A percentile compares a stretch with the other conserved stretches of the same genome.
Evolutionary conservation across 2,797 vertebrate species (phyloP).

Genomic region (Sitta carolinensis): DNA sequence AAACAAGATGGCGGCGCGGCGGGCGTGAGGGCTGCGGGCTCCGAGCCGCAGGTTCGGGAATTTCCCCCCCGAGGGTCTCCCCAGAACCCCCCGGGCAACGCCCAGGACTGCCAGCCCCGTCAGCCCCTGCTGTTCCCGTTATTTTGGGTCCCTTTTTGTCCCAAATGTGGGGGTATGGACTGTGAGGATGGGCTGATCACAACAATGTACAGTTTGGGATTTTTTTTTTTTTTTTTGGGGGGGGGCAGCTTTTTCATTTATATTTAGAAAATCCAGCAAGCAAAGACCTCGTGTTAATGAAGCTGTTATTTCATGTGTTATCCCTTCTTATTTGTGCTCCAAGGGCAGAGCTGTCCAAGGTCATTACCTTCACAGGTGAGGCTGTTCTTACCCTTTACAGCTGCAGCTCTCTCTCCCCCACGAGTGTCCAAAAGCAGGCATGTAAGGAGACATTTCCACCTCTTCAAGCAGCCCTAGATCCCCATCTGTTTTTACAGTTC

Average conservation of each 20-base stretch:
- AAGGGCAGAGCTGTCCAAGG: no score
- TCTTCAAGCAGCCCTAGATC: neutral
- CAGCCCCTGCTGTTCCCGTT: rapidly evolving
- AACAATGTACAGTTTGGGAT: neutral
- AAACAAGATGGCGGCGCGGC: constrained; percentile 5
- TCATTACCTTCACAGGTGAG: neutral
- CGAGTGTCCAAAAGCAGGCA: neutral
- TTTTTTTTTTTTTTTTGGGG: neutral
- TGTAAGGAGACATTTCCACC: neutral
- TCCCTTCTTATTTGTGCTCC: neutral
- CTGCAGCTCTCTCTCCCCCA: neutral
- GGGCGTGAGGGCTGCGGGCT: neutral
- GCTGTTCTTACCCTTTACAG: neutral
- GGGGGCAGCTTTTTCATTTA: neutral
- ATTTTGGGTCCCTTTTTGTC: neutral
- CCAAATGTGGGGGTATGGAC: neutral
- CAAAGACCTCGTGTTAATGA: neutral
- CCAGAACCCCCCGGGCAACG: neutral
- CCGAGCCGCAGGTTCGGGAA: neutral
- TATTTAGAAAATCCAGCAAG: neutral
- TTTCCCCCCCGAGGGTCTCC: no score
- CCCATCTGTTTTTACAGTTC: neutral
- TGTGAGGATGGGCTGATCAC: neutral
- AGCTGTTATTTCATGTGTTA: neutral
- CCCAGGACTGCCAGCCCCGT: neutral